A percentile compares a stretch with the other conserved stretches of the same genome.
Evolutionary conservation across 53 echinoderm and acorn worm species (phyloP).

Genomic region (Henricia sp.): DNA sequence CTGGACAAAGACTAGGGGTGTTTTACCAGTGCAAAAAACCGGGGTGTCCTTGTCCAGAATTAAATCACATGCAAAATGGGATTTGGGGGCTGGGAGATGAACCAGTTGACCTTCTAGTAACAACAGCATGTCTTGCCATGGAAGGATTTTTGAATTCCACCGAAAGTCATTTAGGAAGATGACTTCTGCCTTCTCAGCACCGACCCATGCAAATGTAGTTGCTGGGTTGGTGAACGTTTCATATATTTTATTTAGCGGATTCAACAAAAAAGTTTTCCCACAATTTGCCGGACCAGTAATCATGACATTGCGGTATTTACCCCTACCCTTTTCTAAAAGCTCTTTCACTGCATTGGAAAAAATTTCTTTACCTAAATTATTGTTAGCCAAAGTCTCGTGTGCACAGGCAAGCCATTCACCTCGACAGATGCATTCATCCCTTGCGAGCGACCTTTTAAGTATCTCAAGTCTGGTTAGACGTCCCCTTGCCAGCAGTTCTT

Average conservation of each 20-base stretch:
- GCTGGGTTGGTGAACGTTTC: conserved; percentile 32
- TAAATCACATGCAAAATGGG: conserved; percentile 48
- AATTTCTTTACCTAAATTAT: background rate
- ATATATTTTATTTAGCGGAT: conserved; percentile 30
- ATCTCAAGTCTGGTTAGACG: conserved; percentile 17
- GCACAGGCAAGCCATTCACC: conserved; percentile 44
- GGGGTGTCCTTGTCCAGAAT: conserved; percentile 42
- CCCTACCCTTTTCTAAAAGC: conserved; percentile 15
- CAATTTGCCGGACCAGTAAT: conserved; percentile 62
- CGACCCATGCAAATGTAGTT: conserved; percentile 47
- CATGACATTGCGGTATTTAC: conserved; percentile 44
- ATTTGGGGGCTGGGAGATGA: conserved; percentile 53
- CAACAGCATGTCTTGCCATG: conserved; percentile 55
- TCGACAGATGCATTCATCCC: conserved; percentile 15
- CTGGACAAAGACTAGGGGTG: conserved; percentile 30
- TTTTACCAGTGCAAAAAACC: conserved; percentile 35
- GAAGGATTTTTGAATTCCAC: conserved; percentile 23
- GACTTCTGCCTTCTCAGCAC: conserved; percentile 43
- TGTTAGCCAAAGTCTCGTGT: background rate
- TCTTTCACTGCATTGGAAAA: conserved; percentile 23
- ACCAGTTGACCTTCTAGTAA: conserved; percentile 48
- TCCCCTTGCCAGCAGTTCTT: conserved; percentile 9
- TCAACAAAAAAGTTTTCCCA: conserved; percentile 37
- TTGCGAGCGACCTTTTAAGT: conserved; percentile 4
- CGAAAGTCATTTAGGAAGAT: conserved; percentile 47